Evolutionary conservation across 92 coral and sea anemone genomes (phyloP).

Genomic region (Palythoa grandis): DNA sequence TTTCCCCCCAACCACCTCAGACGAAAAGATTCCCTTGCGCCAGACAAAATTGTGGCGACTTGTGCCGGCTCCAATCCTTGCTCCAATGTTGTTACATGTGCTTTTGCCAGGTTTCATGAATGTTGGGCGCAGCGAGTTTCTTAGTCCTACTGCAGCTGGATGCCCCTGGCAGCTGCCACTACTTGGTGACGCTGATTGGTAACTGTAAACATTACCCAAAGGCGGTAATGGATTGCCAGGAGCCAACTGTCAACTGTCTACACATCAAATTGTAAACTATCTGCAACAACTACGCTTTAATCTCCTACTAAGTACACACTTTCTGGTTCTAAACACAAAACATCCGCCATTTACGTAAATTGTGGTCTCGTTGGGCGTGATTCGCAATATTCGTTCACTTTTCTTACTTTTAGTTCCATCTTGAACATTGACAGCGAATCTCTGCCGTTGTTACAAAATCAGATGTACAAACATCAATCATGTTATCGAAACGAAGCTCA

Average conservation of each 20-base stretch:
- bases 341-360: background rate
- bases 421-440: too few relatives aligned
- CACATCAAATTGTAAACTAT: too few relatives aligned
- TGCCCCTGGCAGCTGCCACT: background rate
- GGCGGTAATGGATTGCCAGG: background rate
- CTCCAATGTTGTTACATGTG: background rate
- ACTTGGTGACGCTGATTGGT: conserved; percentile 11
- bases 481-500: too few relatives aligned
- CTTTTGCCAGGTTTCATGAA: background rate
- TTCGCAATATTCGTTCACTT: too few relatives aligned
- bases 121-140: background rate
- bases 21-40: conserved; percentile 18
- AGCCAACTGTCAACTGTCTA: background rate
- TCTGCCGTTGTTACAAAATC: too few relatives aligned
- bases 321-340: background rate
- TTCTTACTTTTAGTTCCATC: too few relatives aligned
- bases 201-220: background rate
- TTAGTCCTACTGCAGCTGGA: conserved; percentile 22
- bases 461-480: too few relatives aligned
- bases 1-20: conserved; percentile 31
- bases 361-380: too few relatives aligned
- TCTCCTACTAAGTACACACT: background rate
- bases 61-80: background rate
- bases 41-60: background rate
- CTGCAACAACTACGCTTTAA: background rate